Evolutionary conservation across 2,888 invertebrate species (phyloP).

Genomic region (Icerya purchasi): DNA sequence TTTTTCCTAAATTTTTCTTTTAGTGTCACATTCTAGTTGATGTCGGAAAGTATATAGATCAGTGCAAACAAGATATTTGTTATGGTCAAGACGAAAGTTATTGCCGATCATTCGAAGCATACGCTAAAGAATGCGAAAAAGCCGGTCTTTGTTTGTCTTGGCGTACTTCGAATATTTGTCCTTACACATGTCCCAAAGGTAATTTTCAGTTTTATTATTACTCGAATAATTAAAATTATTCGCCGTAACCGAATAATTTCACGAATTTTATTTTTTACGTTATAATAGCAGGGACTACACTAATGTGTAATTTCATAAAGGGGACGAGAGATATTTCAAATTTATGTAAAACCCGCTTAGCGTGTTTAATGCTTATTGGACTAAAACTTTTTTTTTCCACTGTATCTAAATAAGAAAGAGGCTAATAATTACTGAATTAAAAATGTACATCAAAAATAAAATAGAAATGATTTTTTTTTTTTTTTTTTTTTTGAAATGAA

Average conservation of each 20-base stretch:
- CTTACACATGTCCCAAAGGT: constrained; percentile 35
- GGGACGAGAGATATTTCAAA: too few relatives aligned
- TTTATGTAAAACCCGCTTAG: too few relatives aligned
- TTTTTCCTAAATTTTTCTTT: too few relatives aligned
- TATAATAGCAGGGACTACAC: too few relatives aligned
- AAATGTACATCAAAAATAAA: background rate
- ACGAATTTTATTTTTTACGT: too few relatives aligned
- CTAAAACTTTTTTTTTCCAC: too few relatives aligned
- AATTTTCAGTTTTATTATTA: constrained; percentile 15
- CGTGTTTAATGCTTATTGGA: too few relatives aligned
- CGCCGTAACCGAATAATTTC: too few relatives aligned
- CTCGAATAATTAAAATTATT: constrained; percentile 15
- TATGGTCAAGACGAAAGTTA: constrained; percentile 32
- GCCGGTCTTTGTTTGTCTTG: constrained; percentile 53
- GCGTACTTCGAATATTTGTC: constrained; percentile 40
- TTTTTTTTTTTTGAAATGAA: background rate
- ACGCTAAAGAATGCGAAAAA: constrained; percentile 46
- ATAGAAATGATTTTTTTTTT: background rate
- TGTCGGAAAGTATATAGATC: constrained; percentile 32
- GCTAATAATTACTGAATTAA: background rate
- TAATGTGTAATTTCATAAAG: too few relatives aligned
- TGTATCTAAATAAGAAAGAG: too few relatives aligned
- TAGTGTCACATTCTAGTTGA: constrained; percentile 47
- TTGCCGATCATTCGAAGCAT: constrained; percentile 44
- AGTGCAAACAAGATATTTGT: constrained; percentile 48